Percentiles rank a stretch among this genome's conserved stretches.
These are phyloP conservation scores for Parnassius mnemosyne DNA, from an alignment of 2,888 invertebrate genomes.

Conservation along the genomic window DNA sequence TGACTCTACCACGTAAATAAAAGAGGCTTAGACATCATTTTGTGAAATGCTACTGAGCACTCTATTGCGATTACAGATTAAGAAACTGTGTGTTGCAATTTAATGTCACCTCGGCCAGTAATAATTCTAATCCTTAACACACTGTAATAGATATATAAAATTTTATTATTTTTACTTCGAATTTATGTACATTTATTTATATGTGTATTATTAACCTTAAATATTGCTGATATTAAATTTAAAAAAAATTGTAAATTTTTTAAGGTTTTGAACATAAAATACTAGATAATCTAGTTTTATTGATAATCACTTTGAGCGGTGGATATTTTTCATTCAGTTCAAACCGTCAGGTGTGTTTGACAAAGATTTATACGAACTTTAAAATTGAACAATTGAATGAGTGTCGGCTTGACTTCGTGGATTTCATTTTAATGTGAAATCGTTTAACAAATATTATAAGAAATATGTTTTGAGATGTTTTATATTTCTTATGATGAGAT, in stretches of 20 bases:
- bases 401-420: constrained; percentile 46
- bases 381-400: constrained; percentile 61
- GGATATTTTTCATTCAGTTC: constrained; percentile 60
- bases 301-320: constrained; percentile 51
- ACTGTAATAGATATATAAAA: no score
- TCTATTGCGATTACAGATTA: constrained; percentile 4
- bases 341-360: constrained; percentile 64
- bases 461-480: no score
- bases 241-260: no score
- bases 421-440: background rate
- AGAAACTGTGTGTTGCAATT: background rate
- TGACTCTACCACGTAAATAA: no score
- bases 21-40: no score
- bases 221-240: no score
- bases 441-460: background rate
- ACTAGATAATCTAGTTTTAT: no score
- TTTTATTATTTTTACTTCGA: no score
- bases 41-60: background rate
- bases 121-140: no score
- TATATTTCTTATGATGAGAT: no score
- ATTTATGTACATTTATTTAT: no score
- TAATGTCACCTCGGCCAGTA: background rate
- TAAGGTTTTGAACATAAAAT: constrained; percentile 25
- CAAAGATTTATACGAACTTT: constrained; percentile 66
- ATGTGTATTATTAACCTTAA: no score